Evolutionary conservation across 2,113 vertebrate species (phyloP).

Genomic region (Vombatus ursinus): DNA sequence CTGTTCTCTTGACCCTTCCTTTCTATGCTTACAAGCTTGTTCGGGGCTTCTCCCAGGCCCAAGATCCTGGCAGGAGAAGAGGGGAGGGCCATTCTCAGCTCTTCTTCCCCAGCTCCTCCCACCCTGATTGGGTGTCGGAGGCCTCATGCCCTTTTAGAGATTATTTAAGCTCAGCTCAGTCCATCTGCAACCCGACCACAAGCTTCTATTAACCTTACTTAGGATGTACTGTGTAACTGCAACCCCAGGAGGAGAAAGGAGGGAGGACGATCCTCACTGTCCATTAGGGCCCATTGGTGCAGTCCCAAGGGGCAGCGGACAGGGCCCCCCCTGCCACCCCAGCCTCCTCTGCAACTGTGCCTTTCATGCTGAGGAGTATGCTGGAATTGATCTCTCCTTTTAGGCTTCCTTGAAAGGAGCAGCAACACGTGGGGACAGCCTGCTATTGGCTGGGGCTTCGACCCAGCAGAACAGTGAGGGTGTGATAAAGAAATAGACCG

Average conservation of each 20-base stretch:
- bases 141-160: neutral
- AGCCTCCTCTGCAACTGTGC: neutral
- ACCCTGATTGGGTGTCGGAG: neutral
- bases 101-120: neutral
- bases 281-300: neutral
- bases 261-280: neutral
- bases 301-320: neutral
- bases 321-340: neutral
- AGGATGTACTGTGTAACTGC: neutral
- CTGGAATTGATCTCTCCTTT: slow-evolving; percentile 31
- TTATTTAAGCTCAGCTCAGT: neutral
- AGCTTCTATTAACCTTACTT: neutral
- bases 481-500: neutral
- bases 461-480: neutral
- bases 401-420: slow-evolving; percentile 41
- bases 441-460: slow-evolving; percentile 3
- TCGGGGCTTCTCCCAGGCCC: neutral
- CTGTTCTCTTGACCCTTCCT: neutral
- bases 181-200: neutral
- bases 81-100: neutral
- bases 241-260: neutral
- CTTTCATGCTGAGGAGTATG: neutral
- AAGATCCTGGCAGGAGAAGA: neutral
- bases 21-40: neutral
- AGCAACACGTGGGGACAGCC: neutral